Conservation (phyloP, 2,797 vertebrate genomes). For the Heteromormyrus szaboi region DNA sequence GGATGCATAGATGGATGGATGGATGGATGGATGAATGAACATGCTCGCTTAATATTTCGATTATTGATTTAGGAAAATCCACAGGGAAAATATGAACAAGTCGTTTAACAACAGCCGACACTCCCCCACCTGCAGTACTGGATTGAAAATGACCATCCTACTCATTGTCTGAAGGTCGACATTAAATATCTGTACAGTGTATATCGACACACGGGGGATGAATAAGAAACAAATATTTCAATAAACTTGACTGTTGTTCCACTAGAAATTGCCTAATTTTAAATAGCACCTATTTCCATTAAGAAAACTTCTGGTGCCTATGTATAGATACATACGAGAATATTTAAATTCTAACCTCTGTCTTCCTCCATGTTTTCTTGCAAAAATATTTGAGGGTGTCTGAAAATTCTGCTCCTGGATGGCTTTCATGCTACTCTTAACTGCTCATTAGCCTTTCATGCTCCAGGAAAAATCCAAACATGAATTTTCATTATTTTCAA, state of each 20-base stretch:
- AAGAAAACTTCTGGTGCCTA: background rate
- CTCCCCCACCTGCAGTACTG: background rate
- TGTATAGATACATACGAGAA: background rate
- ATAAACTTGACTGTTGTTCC: background rate
- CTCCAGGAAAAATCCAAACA: background rate
- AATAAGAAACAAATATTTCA: background rate
- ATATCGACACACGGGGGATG: background rate
- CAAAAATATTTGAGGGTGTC: background rate
- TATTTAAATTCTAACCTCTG: background rate
- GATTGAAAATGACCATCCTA: background rate
- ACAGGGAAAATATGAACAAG: background rate
- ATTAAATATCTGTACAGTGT: background rate
- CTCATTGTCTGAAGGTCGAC: background rate
- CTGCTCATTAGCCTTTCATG: background rate
- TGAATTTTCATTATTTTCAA: conserved; percentile 1
- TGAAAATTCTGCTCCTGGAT: background rate
- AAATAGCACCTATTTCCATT: background rate
- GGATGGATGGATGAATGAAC: background rate
- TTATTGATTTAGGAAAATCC: background rate
- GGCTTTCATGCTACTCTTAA: too few relatives aligned
- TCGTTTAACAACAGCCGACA: background rate
- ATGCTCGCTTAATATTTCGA: background rate
- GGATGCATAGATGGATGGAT: background rate
- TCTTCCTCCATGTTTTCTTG: background rate
- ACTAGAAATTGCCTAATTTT: background rate